Percentiles rank a stretch among this genome's conserved stretches.
Evolutionary conservation across 2,888 invertebrate species (phyloP).

Genomic region (Nezara viridula): DNA sequence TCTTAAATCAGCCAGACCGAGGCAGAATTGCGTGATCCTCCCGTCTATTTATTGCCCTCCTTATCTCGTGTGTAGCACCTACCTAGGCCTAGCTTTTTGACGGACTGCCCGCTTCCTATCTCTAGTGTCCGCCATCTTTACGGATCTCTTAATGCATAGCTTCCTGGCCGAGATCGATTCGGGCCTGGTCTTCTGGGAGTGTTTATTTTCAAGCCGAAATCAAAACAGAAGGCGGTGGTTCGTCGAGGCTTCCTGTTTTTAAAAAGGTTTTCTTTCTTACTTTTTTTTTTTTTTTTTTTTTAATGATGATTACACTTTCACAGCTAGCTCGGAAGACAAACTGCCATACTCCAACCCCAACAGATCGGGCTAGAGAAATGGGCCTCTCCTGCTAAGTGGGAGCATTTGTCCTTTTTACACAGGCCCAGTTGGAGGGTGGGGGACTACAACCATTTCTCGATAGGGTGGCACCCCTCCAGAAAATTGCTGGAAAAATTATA

Average conservation of each 20-base stretch:
- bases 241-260: neutral
- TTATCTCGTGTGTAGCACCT: slow-evolving; percentile 41
- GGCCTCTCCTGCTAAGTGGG: neutral
- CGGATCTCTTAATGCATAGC: slow-evolving; percentile 40
- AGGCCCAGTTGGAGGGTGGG: neutral
- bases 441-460: slow-evolving; percentile 25
- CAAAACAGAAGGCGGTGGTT: neutral
- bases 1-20: slow-evolving; percentile 35
- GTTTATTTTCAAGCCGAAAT: neutral
- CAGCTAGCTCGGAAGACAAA: neutral
- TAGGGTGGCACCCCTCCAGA: slow-evolving; percentile 39
- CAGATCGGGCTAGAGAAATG: neutral
- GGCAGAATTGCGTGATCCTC: slow-evolving; percentile 51
- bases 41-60: slow-evolving; percentile 53
- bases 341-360: neutral
- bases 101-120: slow-evolving; percentile 48
- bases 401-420: slow-evolving; percentile 24
- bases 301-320: neutral
- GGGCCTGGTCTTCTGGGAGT: neutral
- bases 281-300: neutral
- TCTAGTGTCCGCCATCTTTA: slow-evolving; percentile 30
- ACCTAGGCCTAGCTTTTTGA: slow-evolving; percentile 39
- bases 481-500: slow-evolving; percentile 44
- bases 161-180: neutral
- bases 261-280: neutral